Conservation (phyloP, 2,888 invertebrate genomes). For the Diplolepis rosae region DNA sequence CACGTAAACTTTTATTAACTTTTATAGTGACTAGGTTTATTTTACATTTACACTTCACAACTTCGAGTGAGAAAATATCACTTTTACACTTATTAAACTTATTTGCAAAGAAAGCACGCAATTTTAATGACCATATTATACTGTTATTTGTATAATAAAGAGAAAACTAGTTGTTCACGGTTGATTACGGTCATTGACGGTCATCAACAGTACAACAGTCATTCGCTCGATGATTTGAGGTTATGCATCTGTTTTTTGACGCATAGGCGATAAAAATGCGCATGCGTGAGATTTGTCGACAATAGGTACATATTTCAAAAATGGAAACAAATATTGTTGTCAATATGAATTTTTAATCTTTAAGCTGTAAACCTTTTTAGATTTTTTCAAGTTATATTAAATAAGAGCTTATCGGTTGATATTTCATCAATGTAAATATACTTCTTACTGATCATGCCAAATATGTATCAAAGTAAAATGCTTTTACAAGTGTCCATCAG, state of each 20-base stretch:
- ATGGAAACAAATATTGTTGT: neutral
- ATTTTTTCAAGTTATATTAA: too few relatives aligned
- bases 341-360: neutral
- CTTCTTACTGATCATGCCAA: neutral
- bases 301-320: neutral
- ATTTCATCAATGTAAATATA: neutral
- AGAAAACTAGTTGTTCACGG: neutral
- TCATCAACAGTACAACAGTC: too few relatives aligned
- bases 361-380: neutral
- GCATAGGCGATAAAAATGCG: neutral
- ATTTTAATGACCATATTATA: neutral
- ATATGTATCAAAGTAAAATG: too few relatives aligned
- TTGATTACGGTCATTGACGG: too few relatives aligned
- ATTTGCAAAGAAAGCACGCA: neutral
- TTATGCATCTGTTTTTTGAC: neutral
- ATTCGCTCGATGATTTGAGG: neutral
- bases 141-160: conserved; percentile 3
- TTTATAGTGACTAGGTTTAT: neutral
- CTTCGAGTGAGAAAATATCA: neutral
- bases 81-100: neutral
- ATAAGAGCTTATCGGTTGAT: neutral
- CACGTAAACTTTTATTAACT: neutral
- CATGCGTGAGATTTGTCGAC: neutral
- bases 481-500: too few relatives aligned
- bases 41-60: neutral